Percentiles rank a stretch among this genome's conserved stretches.
phyloP scores from a whole-genome alignment of 2,888 invertebrate species.

The Chromoteleia sp. region DNA sequence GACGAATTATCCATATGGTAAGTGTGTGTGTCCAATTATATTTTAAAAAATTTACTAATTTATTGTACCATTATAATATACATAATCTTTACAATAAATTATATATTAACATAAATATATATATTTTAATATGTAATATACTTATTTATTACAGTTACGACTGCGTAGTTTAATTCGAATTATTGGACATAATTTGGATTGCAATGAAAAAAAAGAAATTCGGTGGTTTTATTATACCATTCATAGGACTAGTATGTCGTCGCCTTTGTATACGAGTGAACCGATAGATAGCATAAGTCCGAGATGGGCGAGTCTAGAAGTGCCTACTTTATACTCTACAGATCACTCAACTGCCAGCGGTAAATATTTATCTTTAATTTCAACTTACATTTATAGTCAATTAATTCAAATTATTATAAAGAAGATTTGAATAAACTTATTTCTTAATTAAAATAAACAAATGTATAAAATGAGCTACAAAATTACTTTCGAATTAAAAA shows the following conservation, averaged over 20 bases:
- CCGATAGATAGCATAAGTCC: conserved; percentile 89
- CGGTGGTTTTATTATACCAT: conserved; percentile 91
- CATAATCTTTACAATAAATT: too few relatives aligned
- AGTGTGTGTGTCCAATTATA: too few relatives aligned
- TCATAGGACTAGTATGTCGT: conserved; percentile 92
- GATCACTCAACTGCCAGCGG: conserved; percentile 83
- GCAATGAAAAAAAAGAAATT: conserved; percentile 85
- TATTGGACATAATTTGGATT: conserved; percentile 87
- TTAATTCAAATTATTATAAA: too few relatives aligned
- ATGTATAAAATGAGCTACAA: too few relatives aligned
- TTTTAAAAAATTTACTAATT: too few relatives aligned
- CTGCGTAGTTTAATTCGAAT: conserved; percentile 92
- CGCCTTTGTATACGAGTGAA: conserved; percentile 94
- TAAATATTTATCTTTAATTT: conserved; percentile 68
- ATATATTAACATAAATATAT: too few relatives aligned
- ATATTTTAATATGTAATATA: not conserved
- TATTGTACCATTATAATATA: too few relatives aligned
- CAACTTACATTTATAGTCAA: not conserved
- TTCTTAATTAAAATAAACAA: too few relatives aligned
- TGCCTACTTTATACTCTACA: conserved; percentile 86
- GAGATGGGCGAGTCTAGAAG: conserved; percentile 93
- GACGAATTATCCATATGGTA: too few relatives aligned
- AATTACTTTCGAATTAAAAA: too few relatives aligned
- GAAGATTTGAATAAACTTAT: too few relatives aligned
- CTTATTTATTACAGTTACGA: conserved; percentile 87